phyloP scores from a whole-genome alignment of 2,888 invertebrate genomes.

The Julus scandinavius region DNA sequence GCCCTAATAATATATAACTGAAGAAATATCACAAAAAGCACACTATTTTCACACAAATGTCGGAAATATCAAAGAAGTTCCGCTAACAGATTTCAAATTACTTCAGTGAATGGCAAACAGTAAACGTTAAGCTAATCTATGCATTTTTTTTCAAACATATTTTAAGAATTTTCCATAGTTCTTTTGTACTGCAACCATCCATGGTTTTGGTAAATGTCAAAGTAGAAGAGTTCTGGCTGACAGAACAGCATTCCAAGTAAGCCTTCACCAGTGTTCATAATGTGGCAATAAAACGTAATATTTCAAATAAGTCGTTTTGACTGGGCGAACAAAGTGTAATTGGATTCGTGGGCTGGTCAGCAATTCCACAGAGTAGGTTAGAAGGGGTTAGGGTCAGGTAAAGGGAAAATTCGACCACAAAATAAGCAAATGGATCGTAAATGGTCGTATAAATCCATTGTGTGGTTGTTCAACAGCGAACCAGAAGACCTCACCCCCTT shows the following conservation, averaged over 20 bases:
- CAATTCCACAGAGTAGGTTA: neutral
- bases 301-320: neutral
- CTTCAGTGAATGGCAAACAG: too few species aligned
- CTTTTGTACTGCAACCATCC: neutral
- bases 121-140: too few species aligned
- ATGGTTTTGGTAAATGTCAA: neutral
- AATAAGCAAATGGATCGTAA: constrained; percentile 43
- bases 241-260: constrained; percentile 19
- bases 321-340: neutral
- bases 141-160: too few species aligned
- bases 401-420: constrained; percentile 34
- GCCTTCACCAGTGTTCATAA: constrained; percentile 29
- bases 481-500: constrained; percentile 28
- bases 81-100: too few species aligned
- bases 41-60: too few species aligned
- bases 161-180: too few species aligned
- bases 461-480: constrained; percentile 35
- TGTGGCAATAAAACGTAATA: neutral
- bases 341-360: constrained; percentile 29
- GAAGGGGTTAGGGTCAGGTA: constrained; percentile 24
- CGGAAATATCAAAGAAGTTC: too few species aligned
- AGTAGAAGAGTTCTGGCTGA: neutral
- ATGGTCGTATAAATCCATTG: constrained; percentile 34
- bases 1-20: too few species aligned
- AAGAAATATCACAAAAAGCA: too few species aligned